A percentile compares a stretch with the other conserved stretches of the same genome.
Conservation (phyloP, 2,113 vertebrate species). For the Ammospiza nelsoni region DNA sequence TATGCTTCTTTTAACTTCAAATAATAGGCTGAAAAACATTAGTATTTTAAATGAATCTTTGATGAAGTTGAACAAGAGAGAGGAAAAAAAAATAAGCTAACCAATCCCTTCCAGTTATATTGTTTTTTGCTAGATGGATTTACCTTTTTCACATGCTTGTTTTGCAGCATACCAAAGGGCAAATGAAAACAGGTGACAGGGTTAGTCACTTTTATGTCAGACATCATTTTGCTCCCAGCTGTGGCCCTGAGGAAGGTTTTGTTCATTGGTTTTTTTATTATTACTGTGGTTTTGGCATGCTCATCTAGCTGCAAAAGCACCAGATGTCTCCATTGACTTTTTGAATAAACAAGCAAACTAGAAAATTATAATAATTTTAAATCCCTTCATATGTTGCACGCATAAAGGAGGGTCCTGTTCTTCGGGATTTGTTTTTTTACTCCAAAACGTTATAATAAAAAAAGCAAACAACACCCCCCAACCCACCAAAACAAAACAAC, state of each 20-base stretch:
- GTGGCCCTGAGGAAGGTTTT: conserved; percentile 48
- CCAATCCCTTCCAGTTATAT: neutral
- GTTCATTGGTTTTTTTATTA: neutral
- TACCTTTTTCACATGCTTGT: conserved; percentile 37
- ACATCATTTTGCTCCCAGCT: conserved; percentile 65
- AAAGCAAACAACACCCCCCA: neutral
- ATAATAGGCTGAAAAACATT: conserved; percentile 61
- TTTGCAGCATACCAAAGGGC: conserved; percentile 22
- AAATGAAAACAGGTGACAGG: conserved; percentile 32
- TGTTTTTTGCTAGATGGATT: conserved; percentile 25
- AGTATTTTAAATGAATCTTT: conserved; percentile 67
- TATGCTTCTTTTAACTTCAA: conserved; percentile 74
- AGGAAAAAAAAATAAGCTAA: conserved; percentile 5
- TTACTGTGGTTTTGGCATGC: conserved; percentile 30
- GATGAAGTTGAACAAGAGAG: conserved; percentile 36
- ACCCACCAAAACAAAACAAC: neutral
- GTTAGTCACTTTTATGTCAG: conserved; percentile 47
- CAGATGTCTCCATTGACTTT: conserved; percentile 60
- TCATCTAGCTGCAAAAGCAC: conserved; percentile 30
- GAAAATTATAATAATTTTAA: conserved; percentile 40
- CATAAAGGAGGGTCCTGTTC: neutral
- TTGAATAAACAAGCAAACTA: conserved; percentile 32
- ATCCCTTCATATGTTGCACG: neutral
- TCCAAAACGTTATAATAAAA: neutral
- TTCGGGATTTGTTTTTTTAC: neutral